Evolutionary conservation across 2,797 vertebrate species (phyloP).

Genomic region (Sandelia bainsii): DNA sequence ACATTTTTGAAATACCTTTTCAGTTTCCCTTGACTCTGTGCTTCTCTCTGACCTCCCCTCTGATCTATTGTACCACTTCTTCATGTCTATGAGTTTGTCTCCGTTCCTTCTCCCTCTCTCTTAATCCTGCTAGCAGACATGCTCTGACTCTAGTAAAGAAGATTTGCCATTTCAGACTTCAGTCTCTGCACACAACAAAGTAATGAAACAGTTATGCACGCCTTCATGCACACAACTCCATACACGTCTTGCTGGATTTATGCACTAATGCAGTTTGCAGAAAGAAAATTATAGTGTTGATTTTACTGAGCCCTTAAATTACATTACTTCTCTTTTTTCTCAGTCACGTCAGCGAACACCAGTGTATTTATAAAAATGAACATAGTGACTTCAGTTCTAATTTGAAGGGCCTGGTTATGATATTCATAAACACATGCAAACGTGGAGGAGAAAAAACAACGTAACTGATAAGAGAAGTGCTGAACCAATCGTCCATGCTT

Average conservation of each 20-base stretch:
- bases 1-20: constrained; percentile 53
- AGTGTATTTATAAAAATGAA: not conserved
- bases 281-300: constrained; percentile 33
- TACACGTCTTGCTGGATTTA: constrained; percentile 50
- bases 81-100: constrained; percentile 8
- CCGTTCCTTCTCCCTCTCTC: constrained; percentile 21
- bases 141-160: constrained; percentile 85
- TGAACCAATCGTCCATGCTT: too few species aligned
- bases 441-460: not conserved
- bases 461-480: too few species aligned
- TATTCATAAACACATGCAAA: not conserved
- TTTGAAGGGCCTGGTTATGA: not conserved
- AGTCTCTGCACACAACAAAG: constrained; percentile 85
- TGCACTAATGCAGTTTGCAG: constrained; percentile 11
- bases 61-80: constrained; percentile 22
- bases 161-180: constrained; percentile 89
- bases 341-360: not conserved
- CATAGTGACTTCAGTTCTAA: not conserved
- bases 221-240: constrained; percentile 80
- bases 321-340: constrained; percentile 1
- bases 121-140: constrained; percentile 87
- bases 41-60: constrained; percentile 46
- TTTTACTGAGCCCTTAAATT: constrained; percentile 38
- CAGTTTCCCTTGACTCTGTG: constrained; percentile 16
- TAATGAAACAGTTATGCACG: constrained; percentile 87